Percentiles rank a stretch among this genome's conserved stretches.
Evolutionary conservation across 2,888 invertebrate genomes (phyloP).

Genomic region (Exocentrus adspersus): DNA sequence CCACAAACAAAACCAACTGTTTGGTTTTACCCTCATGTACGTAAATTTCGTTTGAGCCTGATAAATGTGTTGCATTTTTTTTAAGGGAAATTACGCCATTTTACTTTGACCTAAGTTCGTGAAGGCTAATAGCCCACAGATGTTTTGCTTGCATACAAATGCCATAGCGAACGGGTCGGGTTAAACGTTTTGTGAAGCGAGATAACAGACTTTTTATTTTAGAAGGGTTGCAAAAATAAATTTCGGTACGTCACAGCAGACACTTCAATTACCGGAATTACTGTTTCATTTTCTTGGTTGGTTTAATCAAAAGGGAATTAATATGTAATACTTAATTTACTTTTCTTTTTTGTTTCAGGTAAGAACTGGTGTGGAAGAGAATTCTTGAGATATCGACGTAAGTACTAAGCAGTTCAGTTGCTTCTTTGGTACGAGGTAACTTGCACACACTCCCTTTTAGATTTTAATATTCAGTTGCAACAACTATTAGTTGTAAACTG

Average conservation of each 20-base stretch:
- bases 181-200: not conserved
- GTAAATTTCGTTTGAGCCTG: not conserved
- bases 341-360: constrained; percentile 1
- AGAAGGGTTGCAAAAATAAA: too few species aligned
- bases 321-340: not conserved
- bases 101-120: not conserved
- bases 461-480: too few species aligned
- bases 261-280: too few species aligned
- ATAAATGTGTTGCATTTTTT: not conserved
- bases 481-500: too few species aligned
- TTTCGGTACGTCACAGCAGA: too few species aligned
- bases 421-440: too few species aligned
- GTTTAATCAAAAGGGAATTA: too few species aligned
- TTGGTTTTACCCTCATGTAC: not conserved
- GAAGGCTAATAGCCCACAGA: not conserved
- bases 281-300: too few species aligned
- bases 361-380: not conserved
- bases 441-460: too few species aligned
- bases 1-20: not conserved
- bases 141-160: not conserved
- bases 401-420: too few species aligned
- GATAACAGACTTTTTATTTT: not conserved
- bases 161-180: not conserved
- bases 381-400: too few species aligned
- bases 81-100: too few species aligned